phyloP scores from a whole-genome alignment of 2,797 vertebrate genomes.

The Clangula hyemalis region DNA sequence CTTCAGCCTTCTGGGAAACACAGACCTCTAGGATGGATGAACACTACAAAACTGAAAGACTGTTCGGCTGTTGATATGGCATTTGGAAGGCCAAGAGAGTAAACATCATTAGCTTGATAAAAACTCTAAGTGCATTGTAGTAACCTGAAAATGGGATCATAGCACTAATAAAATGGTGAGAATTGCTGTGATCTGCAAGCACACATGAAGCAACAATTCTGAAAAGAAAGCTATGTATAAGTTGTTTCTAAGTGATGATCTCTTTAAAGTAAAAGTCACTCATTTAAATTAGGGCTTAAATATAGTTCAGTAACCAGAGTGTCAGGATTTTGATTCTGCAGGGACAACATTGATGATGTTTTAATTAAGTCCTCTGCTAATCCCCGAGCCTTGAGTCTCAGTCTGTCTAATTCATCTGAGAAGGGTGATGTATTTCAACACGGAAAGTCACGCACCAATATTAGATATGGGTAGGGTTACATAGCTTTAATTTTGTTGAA shows the following conservation, averaged over 20 bases:
- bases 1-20: not conserved
- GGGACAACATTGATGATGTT: constrained; percentile 47
- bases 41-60: not conserved
- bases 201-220: not conserved
- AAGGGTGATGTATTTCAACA: constrained; percentile 35
- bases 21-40: not conserved
- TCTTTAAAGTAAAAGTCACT: not conserved
- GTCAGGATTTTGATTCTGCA: constrained; percentile 54
- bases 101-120: not conserved
- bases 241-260: not conserved
- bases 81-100: not conserved
- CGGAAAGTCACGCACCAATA: not conserved
- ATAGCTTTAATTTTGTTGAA: not conserved
- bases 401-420: constrained; percentile 35
- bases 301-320: constrained; percentile 10
- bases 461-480: not conserved
- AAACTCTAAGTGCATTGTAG: not conserved
- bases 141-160: not conserved
- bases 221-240: not conserved
- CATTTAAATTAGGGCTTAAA: constrained; percentile 38
- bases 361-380: constrained; percentile 66
- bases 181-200: not conserved
- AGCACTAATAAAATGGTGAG: not conserved
- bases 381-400: constrained; percentile 34
- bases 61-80: not conserved